Evolutionary conservation across 2,888 invertebrate genomes (phyloP).

Genomic region (Microctonus aethiopoides): DNA sequence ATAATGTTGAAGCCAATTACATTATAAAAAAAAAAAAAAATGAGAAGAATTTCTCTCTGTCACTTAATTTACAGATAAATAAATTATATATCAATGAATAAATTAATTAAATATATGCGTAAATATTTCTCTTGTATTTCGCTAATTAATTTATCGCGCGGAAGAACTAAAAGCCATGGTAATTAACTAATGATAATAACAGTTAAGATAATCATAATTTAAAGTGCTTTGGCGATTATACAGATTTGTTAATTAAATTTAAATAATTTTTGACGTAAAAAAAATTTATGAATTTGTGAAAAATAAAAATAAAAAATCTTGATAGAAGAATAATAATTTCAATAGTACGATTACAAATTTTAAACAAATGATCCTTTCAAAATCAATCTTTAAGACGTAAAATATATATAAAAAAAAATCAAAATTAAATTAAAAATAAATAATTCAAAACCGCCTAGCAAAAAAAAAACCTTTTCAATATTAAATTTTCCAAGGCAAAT

Average conservation of each 20-base stretch:
- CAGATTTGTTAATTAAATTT: background rate
- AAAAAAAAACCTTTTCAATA: background rate
- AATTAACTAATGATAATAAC: background rate
- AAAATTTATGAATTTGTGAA: background rate
- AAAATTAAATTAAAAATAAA: background rate
- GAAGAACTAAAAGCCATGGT: background rate
- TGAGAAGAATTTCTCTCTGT: background rate
- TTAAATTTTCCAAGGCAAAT: background rate
- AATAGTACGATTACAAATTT: background rate
- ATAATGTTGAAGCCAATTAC: background rate
- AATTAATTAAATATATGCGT: background rate
- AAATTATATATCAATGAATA: conserved; percentile 25
- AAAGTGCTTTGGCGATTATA: conserved; percentile 9
- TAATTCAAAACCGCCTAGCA: background rate
- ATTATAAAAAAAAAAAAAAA: background rate
- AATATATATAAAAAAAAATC: background rate
- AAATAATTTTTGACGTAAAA: background rate
- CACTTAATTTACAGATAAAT: conserved; percentile 6
- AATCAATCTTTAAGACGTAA: background rate
- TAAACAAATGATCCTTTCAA: background rate
- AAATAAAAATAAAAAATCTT: background rate
- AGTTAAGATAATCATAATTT: conserved; percentile 18
- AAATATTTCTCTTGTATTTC: background rate
- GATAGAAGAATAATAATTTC: background rate
- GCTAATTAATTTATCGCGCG: background rate